phyloP scores from a whole-genome alignment of 2,888 invertebrate species.

The Rhaphigaster nebulosa region DNA sequence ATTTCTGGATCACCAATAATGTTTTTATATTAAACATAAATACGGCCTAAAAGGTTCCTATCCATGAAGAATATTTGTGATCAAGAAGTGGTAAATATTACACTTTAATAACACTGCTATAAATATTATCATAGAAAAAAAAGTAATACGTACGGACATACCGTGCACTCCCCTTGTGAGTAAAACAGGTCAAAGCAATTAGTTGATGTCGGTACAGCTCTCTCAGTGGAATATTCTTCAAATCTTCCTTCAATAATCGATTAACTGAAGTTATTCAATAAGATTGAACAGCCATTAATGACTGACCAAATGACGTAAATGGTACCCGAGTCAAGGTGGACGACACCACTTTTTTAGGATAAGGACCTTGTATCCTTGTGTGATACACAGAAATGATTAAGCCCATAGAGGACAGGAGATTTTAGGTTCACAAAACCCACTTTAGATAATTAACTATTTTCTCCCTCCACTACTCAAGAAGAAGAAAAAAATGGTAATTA shows the following conservation, averaged over 20 bases:
- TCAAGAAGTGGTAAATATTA: no score
- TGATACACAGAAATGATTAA: not conserved
- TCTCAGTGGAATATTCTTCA: not conserved
- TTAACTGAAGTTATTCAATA: not conserved
- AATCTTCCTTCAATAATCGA: not conserved
- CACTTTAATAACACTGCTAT: no score
- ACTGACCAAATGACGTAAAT: not conserved
- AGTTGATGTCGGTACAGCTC: not conserved
- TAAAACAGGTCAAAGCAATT: no score
- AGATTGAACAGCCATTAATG: not conserved
- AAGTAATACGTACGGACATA: no score
- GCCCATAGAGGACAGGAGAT: not conserved
- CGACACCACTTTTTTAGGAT: not conserved
- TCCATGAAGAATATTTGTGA: no score
- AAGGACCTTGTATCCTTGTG: not conserved
- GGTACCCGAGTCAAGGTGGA: constrained; percentile 3
- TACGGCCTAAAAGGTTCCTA: no score
- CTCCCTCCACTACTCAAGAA: not conserved
- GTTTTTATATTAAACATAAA: no score
- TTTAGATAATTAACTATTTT: not conserved
- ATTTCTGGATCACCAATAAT: no score
- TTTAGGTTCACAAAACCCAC: not conserved
- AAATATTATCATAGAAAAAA: no score
- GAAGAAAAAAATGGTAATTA: not conserved
- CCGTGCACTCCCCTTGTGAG: no score